A percentile compares a stretch with the other conserved stretches of the same genome.
phyloP scores from a whole-genome alignment of 2,888 invertebrate genomes.

The Aelia acuminata region DNA sequence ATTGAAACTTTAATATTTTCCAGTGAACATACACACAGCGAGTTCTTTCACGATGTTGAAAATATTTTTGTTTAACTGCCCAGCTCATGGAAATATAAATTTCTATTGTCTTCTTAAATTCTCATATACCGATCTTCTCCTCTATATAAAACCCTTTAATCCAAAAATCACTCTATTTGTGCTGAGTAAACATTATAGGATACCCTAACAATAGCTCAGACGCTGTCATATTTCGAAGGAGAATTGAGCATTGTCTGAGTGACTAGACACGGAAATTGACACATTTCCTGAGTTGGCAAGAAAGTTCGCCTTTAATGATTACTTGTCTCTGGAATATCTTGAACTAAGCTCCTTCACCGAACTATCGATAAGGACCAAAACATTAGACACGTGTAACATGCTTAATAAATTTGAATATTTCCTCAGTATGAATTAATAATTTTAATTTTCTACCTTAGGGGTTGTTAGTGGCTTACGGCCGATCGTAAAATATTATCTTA shows the following conservation, averaged over 20 bases:
- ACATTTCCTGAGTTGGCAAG: conserved; percentile 17
- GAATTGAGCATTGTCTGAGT: background rate
- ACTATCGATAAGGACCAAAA: too few species aligned
- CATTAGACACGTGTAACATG: too few species aligned
- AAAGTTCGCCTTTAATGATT: background rate
- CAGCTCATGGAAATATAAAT: too few species aligned
- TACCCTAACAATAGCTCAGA: background rate
- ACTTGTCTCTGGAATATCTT: background rate
- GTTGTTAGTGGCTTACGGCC: background rate
- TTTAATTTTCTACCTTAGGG: background rate
- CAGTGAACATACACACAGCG: too few species aligned
- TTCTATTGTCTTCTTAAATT: too few species aligned
- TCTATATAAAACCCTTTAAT: too few species aligned
- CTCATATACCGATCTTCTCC: too few species aligned
- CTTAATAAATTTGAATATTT: background rate
- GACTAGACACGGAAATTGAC: background rate
- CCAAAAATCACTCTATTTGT: background rate
- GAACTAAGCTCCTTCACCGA: background rate
- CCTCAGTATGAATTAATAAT: background rate
- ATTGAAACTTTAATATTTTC: too few species aligned
- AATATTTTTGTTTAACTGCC: too few species aligned
- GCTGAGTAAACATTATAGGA: background rate
- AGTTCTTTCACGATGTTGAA: too few species aligned
- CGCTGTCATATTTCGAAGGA: background rate
- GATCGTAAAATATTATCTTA: background rate